Conservation (phyloP, 2,888 invertebrate genomes). For the Stratiomys singularior region DNA sequence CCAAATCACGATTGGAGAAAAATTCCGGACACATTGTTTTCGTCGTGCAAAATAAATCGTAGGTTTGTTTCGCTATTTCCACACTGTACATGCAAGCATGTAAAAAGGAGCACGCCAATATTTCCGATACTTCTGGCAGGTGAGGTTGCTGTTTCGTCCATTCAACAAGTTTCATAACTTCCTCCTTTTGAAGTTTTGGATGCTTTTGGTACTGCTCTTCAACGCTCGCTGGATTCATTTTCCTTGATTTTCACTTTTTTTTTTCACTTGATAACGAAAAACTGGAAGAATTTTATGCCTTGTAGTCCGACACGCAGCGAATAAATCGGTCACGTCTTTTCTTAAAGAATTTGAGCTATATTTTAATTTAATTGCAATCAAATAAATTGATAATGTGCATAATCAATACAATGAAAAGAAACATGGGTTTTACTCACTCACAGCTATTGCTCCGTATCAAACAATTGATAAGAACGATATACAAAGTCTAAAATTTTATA, state of each 20-base stretch:
- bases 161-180: conserved; percentile 70
- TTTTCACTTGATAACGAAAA: neutral
- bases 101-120: conserved; percentile 72
- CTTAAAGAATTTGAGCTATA: too few species aligned
- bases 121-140: conserved; percentile 70
- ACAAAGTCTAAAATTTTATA: too few species aligned
- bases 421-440: too few species aligned
- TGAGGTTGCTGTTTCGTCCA: conserved; percentile 79
- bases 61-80: conserved; percentile 75
- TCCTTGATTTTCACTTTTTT: neutral
- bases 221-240: conserved; percentile 54
- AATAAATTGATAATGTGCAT: too few species aligned
- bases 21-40: conserved; percentile 74
- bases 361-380: too few species aligned
- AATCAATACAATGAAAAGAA: too few species aligned
- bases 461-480: too few species aligned
- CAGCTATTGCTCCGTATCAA: too few species aligned
- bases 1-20: conserved; percentile 70
- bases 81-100: conserved; percentile 76
- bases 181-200: conserved; percentile 70
- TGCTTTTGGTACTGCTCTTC: conserved; percentile 73
- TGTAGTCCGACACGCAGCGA: too few species aligned
- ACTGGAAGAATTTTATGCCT: too few species aligned
- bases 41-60: conserved; percentile 76
- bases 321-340: too few species aligned